Evolutionary conservation across 2,888 invertebrate genomes (phyloP), one percentile per base, ranked within the genome.

Genomic region (Ormyrus pomaceus): DNA sequence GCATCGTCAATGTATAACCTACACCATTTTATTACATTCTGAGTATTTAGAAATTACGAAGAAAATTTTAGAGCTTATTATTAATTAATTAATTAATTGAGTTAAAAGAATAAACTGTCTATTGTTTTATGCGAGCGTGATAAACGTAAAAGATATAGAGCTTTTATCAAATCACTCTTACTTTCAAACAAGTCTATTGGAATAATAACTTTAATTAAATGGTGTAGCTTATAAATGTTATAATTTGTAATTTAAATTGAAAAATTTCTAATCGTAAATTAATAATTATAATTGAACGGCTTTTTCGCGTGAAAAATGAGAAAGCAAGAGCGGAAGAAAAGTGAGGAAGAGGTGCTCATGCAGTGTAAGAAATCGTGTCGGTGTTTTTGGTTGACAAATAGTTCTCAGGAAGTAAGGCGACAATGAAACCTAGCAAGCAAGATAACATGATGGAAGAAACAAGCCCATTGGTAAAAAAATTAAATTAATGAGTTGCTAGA

Each of bases 381-480:
- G 34, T 64, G 69, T 70, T 62, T 75, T 50, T 6, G 34, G 71
- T 65, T 75, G 65, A 71, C 65, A 53, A 76, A 62, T 64, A 68
- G 69, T 80, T 80, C 65, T 59, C 76, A 70, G 46, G 66, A 34
- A 51, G 46, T 51, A 45, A 56, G 2, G 11, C 45, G 61, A 62
- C 64, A 61, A 68, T 76, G 69, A 69, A 13, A n/a, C 61, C n/a
- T 59, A 51, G 45, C 53, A 50, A 50, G 10, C 50, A 34, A 48
- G 59, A 61, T 53, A 70, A 65, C 58, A 45, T 66, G 70, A 70
- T 46, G 75, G 75, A 79, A 79, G 70, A 58, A 59, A 53, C 55
- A 72, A 62, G 61, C 48, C 55, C 11, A 81, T 66, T 72, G 80
- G 81, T 78, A 82, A 79, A 69, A 77, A 56, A 66, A 61, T 34